Conservation (phyloP, 2,797 vertebrate genomes). For the Leuciscus waleckii region DNA sequence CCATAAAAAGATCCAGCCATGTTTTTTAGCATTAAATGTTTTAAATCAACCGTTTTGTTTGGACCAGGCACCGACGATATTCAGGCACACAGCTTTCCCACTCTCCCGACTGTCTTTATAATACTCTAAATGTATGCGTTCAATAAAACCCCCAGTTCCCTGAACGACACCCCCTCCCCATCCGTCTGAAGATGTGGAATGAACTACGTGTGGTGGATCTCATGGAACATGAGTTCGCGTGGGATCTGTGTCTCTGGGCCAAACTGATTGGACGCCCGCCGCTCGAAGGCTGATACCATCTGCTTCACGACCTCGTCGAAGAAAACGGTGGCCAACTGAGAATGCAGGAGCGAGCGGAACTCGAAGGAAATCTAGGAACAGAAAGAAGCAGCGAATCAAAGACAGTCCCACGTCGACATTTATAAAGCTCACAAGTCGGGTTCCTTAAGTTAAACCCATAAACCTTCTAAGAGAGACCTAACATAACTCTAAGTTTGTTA, state of each 20-base stretch:
- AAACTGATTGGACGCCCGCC: constrained; percentile 83
- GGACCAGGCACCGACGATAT: constrained; percentile 71
- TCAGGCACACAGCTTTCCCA: constrained; percentile 39
- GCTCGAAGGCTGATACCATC: constrained; percentile 94
- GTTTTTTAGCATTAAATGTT: constrained; percentile 43
- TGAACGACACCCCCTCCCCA: constrained; percentile 37
- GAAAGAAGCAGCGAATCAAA: background rate
- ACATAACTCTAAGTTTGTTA: constrained; percentile 5
- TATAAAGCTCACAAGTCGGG: background rate
- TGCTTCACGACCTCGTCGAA: constrained; percentile 97
- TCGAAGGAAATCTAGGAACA: constrained; percentile 91
- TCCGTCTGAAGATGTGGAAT: constrained; percentile 27
- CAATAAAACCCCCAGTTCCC: constrained; percentile 31
- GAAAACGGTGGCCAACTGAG: constrained; percentile 90
- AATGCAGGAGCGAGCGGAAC: constrained; percentile 94
- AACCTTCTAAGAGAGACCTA: constrained; percentile 2
- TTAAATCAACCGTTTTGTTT: constrained; percentile 60
- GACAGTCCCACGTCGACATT: background rate
- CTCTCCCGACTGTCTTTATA: constrained; percentile 33
- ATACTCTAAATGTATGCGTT: constrained; percentile 25
- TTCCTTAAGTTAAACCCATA: background rate
- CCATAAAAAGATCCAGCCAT: constrained; percentile 50
- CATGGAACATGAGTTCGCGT: constrained; percentile 92
- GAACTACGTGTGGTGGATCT: constrained; percentile 90
- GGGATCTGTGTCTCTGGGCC: constrained; percentile 92